Evolutionary conservation across 2,888 invertebrate species (phyloP).

Genomic region (Cylloceria caligata): DNA sequence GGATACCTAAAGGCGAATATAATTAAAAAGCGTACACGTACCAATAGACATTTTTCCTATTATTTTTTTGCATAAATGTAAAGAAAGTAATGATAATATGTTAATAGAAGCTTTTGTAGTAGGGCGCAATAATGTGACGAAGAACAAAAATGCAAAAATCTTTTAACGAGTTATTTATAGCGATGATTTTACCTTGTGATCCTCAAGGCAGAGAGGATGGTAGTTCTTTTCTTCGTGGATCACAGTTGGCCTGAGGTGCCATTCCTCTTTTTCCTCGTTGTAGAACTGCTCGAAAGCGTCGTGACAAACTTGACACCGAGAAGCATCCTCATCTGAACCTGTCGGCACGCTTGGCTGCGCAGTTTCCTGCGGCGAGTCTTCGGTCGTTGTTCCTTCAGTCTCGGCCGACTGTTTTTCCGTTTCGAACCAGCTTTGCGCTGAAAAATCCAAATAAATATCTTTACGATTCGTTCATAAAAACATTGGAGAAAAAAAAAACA

Average conservation of each 20-base stretch:
- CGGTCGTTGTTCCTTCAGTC: constrained; percentile 85
- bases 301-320: constrained; percentile 94
- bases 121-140: constrained; percentile 24
- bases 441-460: constrained; percentile 36
- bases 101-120: constrained; percentile 61
- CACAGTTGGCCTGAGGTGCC: constrained; percentile 96
- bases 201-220: constrained; percentile 96
- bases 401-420: constrained; percentile 88
- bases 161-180: background rate
- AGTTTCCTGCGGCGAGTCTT: constrained; percentile 87
- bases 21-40: constrained; percentile 74
- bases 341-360: constrained; percentile 91
- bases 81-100: constrained; percentile 58
- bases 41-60: constrained; percentile 81
- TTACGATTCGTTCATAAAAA: background rate
- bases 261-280: constrained; percentile 98
- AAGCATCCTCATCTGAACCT: constrained; percentile 88
- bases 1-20: constrained; percentile 62
- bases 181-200: constrained; percentile 88
- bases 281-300: constrained; percentile 98
- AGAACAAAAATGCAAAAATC: constrained; percentile 26
- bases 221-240: constrained; percentile 91
- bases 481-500: too few species aligned
- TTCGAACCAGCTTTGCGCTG: constrained; percentile 96
- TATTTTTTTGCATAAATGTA: constrained; percentile 67